Evolutionary conservation across 1,140 invertebrate genomes (phyloP).

Genomic region (Heterodera carotae): DNA sequence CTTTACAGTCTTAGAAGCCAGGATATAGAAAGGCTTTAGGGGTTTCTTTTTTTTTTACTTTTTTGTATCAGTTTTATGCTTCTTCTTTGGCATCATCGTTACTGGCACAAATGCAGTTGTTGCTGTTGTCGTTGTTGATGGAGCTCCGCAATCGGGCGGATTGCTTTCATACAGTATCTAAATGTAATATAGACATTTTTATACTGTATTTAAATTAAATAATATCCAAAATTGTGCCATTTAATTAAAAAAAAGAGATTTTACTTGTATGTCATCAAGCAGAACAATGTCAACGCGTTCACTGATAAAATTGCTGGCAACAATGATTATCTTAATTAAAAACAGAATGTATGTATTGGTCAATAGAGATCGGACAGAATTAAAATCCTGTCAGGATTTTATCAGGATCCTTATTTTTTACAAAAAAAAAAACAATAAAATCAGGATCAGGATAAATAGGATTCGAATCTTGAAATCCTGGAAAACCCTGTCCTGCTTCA

Average conservation of each 20-base stretch:
- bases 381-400: no score
- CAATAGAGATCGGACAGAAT: no score
- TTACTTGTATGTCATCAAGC: constrained; percentile 62
- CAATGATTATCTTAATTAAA: constrained; percentile 65
- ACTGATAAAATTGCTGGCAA: constrained; percentile 62
- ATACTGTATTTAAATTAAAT: neutral
- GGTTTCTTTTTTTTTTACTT: neutral
- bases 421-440: no score
- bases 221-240: no score
- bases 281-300: constrained; percentile 58
- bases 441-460: no score
- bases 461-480: no score
- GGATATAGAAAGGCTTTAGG: no score
- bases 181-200: neutral
- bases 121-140: neutral
- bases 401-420: no score
- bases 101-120: neutral
- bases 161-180: constrained; percentile 47
- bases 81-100: neutral
- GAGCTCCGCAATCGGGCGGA: constrained; percentile 40
- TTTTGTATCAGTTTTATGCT: neutral
- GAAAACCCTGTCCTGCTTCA: no score
- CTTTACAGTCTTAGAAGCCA: no score
- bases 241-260: neutral
- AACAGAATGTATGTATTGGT: no score